Evolutionary conservation across 2,888 invertebrate genomes (phyloP).

Genomic region (Sipunculus nudus): DNA sequence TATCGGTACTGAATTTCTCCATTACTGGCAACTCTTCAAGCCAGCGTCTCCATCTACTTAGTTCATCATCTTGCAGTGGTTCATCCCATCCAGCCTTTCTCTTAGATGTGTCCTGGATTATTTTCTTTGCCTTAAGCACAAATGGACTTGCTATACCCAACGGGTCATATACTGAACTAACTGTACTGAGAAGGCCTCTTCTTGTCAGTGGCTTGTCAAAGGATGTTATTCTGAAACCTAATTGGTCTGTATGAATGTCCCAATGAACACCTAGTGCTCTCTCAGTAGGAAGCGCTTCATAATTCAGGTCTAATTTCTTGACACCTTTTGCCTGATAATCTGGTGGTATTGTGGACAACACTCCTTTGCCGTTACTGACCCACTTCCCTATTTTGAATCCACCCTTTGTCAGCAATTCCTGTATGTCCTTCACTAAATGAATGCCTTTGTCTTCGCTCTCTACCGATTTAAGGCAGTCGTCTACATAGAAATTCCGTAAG

Average conservation of each 20-base stretch:
- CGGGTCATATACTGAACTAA: conserved; percentile 14
- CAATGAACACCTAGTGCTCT: conserved; percentile 15
- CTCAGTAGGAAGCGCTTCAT: neutral
- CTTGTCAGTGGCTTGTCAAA: neutral
- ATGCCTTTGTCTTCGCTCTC: neutral
- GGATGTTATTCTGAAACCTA: neutral
- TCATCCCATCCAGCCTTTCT: conserved; percentile 5
- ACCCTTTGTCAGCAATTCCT: neutral
- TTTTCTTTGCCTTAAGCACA: neutral
- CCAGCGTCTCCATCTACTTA: neutral
- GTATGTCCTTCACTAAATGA: neutral
- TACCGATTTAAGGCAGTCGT: conserved; percentile 17
- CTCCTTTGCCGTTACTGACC: neutral
- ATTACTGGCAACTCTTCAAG: neutral
- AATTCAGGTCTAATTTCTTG: conserved; percentile 2
- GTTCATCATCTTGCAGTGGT: neutral
- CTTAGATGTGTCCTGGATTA: neutral
- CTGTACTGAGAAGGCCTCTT: conserved; percentile 1
- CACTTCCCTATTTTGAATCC: conserved; percentile 14
- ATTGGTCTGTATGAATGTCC: conserved; percentile 5
- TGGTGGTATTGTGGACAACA: neutral
- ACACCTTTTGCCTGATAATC: neutral
- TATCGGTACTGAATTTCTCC: too few species aligned
- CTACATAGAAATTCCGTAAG: conserved; percentile 13
- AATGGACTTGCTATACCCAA: conserved; percentile 1